Percentiles rank a stretch among this genome's conserved stretches.
Evolutionary conservation across 2,888 invertebrate genomes (phyloP).

Genomic region (Eueremaeus valkanovi): DNA sequence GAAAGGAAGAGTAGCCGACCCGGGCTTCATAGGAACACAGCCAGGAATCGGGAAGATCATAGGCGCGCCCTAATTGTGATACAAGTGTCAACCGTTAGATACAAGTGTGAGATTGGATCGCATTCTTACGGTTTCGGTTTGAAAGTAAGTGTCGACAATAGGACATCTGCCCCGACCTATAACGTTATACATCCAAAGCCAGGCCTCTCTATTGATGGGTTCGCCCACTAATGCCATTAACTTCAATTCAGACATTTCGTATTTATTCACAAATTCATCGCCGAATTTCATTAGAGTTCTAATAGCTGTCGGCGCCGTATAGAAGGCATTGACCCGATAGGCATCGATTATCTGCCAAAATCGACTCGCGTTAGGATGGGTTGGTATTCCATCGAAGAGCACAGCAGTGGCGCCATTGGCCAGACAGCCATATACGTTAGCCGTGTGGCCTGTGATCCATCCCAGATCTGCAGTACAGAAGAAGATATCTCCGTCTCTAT

Average conservation of each 20-base stretch:
- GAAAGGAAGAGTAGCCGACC: slow-evolving; percentile 89
- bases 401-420: slow-evolving; percentile 90
- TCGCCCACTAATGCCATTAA: slow-evolving; percentile 96
- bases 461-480: slow-evolving; percentile 95
- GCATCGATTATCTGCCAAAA: slow-evolving; percentile 91
- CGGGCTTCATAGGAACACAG: slow-evolving; percentile 94
- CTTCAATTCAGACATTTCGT: slow-evolving; percentile 63
- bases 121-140: slow-evolving; percentile 77
- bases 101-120: neutral
- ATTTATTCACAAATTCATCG: slow-evolving; percentile 71
- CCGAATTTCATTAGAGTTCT: slow-evolving; percentile 93
- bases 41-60: slow-evolving; percentile 93
- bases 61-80: slow-evolving; percentile 73
- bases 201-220: slow-evolving; percentile 97
- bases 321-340: slow-evolving; percentile 91
- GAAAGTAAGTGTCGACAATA: slow-evolving; percentile 98
- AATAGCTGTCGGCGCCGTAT: slow-evolving; percentile 97
- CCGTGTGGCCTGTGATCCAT: slow-evolving; percentile 84
- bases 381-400: slow-evolving; percentile 94
- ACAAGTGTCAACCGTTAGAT: no score
- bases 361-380: slow-evolving; percentile 84
- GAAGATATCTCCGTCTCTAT: slow-evolving; percentile 55
- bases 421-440: slow-evolving; percentile 88
- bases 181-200: slow-evolving; percentile 83
- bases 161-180: slow-evolving; percentile 60